These are phyloP conservation scores for Adineta ricciae DNA, from an alignment of 2,888 invertebrate species.

Conservation along the genomic window DNA sequence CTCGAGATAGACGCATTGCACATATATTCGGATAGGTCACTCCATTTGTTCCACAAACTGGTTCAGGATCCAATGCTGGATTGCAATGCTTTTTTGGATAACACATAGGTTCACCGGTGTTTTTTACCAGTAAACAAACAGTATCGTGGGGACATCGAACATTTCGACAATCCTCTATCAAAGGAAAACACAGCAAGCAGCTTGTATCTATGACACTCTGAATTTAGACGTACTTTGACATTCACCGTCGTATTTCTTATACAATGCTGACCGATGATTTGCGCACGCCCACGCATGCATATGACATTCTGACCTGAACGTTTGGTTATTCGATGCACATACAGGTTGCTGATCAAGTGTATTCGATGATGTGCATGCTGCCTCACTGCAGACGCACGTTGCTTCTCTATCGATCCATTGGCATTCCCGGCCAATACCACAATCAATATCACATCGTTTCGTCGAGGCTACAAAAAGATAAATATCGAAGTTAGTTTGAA, in stretches of 20 bases:
- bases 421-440: not conserved
- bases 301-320: not conserved
- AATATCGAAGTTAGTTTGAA: no score
- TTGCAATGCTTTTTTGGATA: not conserved
- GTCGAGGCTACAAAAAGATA: not conserved
- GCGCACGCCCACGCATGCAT: not conserved
- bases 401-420: not conserved
- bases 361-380: not conserved
- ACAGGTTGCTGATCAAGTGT: not conserved
- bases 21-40: not conserved
- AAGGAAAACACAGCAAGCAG: not conserved
- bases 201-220: not conserved
- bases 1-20: not conserved
- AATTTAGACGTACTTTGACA: not conserved
- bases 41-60: not conserved
- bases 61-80: not conserved
- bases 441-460: not conserved
- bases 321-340: not conserved
- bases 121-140: slow-evolving; percentile 8
- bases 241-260: not conserved
- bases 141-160: not conserved
- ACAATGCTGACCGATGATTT: not conserved
- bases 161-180: not conserved
- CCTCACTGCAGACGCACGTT: not conserved
- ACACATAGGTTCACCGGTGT: slow-evolving; percentile 11